Evolutionary conservation across 2,888 invertebrate species (phyloP).

Genomic region (Pristionchus mayeri): DNA sequence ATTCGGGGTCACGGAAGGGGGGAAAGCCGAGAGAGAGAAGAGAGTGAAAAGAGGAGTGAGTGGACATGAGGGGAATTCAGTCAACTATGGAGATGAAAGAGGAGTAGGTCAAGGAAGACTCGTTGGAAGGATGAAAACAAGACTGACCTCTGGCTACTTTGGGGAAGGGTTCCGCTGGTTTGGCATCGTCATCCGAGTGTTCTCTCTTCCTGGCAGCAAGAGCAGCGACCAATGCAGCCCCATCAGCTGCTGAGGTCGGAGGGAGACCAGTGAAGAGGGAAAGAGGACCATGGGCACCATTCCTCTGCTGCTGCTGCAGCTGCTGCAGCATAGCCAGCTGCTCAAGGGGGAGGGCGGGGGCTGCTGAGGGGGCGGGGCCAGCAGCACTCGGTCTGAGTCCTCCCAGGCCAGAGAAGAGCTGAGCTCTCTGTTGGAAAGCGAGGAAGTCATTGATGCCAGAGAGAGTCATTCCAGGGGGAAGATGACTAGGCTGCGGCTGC

Average conservation of each 20-base stretch:
- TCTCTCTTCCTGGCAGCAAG: slow-evolving; percentile 55
- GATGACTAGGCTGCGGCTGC: background rate
- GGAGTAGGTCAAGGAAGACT: slow-evolving; percentile 37
- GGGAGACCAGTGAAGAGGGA: slow-evolving; percentile 14
- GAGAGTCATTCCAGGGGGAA: background rate
- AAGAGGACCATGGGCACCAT: background rate
- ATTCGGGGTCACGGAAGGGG: slow-evolving; percentile 29
- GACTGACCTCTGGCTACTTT: slow-evolving; percentile 71
- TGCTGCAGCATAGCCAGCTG: slow-evolving; percentile 57
- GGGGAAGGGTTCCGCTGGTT: slow-evolving; percentile 63
- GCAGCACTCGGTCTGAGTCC: background rate
- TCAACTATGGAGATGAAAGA: background rate
- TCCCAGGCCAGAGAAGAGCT: background rate
- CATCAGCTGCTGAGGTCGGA: background rate
- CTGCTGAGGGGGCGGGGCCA: slow-evolving; percentile 50
- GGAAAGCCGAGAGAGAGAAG: background rate
- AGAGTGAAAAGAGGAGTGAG: slow-evolving; percentile 31
- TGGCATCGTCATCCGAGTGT: slow-evolving; percentile 68
- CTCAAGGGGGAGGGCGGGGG: slow-evolving; percentile 58
- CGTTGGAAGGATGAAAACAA: background rate
- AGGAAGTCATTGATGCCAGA: slow-evolving; percentile 9
- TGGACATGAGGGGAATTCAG: slow-evolving; percentile 2
- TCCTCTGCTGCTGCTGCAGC: slow-evolving; percentile 55
- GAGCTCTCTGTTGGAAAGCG: background rate
- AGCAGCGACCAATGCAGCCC: slow-evolving; percentile 47